Evolutionary conservation across 1,140 invertebrate genomes (phyloP).

Genomic region (Scaptomyza montana): DNA sequence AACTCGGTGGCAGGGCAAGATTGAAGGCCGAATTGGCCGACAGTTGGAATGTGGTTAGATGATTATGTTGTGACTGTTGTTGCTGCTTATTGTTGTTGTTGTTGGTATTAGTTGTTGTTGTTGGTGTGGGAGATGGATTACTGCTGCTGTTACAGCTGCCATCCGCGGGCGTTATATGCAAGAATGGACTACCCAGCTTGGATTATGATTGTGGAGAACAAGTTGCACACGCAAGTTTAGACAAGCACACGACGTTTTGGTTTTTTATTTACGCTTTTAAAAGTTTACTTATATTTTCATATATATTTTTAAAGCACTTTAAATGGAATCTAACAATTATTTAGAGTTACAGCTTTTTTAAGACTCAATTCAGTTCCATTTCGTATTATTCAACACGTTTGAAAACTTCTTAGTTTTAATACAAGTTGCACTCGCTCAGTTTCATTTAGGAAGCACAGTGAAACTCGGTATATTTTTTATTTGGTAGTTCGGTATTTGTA

Average conservation of each 20-base stretch:
- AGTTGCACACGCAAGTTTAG: background rate
- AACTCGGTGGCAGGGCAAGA: slow-evolving; percentile 69
- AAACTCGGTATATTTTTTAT: slow-evolving; percentile 17
- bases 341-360: background rate
- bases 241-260: no score
- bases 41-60: slow-evolving; percentile 68
- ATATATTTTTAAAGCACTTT: background rate
- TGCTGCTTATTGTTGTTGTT: slow-evolving; percentile 55
- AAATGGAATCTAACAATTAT: background rate
- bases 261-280: no score
- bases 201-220: slow-evolving; percentile 14
- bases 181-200: slow-evolving; percentile 83
- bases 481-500: background rate
- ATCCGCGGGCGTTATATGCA: slow-evolving; percentile 68
- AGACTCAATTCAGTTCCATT: background rate
- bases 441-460: background rate
- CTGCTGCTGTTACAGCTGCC: slow-evolving; percentile 59
- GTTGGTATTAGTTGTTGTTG: slow-evolving; percentile 18
- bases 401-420: no score
- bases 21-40: slow-evolving; percentile 80
- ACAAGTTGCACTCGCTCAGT: background rate
- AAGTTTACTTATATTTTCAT: background rate
- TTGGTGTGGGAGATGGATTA: slow-evolving; percentile 58
- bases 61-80: slow-evolving; percentile 39
- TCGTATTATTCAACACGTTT: no score